Base-by-base conservation (phyloP, 2,113 vertebrate genomes). In the Hepsetus odoe region DNA sequence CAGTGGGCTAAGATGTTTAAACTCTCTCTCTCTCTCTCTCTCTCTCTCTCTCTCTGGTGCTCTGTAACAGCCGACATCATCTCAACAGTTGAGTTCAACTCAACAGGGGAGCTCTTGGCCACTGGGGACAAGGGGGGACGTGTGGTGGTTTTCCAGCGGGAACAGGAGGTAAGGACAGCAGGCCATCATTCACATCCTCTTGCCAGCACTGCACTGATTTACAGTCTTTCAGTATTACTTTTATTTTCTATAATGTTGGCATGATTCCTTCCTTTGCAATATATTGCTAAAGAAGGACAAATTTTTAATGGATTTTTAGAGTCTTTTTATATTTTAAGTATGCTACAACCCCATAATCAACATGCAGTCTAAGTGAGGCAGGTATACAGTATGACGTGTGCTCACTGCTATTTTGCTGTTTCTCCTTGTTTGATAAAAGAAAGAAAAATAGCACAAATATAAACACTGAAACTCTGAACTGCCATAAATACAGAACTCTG, bases 51-150 rank as follows among this genome's bases (percentile, higher is more conserved):
- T 79, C 82, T 73, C 91, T 90, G 92, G 89, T 91, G 88, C 86
- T 93, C 90, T 91, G 79, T 86, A 89, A 67, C 93, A 99, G 97
- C 97, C 95, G 97, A 99, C 95, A 98, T 98, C 94, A 99, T 99
- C 96, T 98, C 97, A 86, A 98, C 97, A 73, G 97, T 98, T 89
- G 97, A 99, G 93, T 99, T 98, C 94, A 98, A 98, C 95, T 95
- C 96, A 93, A 96, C 96, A 1, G 97, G 97, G 92, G 97, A 99
- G 92, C 92, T 99, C 84, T 93, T 99, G 92, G 97, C 97, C 85
- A 99, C 97, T 80, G 97, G 97, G 89, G 97, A 99, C 94, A 99
- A 99, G 92, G 97, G 97, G 90, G 97, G 97, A 85, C 94, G 97
- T 83, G 97, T 99, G 91, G 97, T 99, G 85, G 98, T 99, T 93